Base-by-base conservation (phyloP, 2,113 vertebrate genomes). In the Crotophaga sulcirostris region DNA sequence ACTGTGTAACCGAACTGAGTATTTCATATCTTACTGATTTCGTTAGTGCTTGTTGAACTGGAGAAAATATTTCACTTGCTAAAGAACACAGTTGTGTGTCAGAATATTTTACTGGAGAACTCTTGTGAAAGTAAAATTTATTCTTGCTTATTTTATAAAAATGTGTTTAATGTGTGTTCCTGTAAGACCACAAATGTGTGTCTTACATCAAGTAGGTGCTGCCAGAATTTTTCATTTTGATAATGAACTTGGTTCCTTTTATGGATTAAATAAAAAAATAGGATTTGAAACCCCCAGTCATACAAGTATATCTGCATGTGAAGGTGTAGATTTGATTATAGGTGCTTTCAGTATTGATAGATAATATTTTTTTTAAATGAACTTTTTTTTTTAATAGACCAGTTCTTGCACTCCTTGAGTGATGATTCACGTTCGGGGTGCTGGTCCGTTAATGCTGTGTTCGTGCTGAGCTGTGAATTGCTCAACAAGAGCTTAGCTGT, bases 391-490 rank as follows among this genome's bases (percentile, higher is more conserved):
- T 34, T 29, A 51, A 4, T 36, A 29, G 26, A 14, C 33, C 49
- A 14, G 20, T 90, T 75, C 31, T 28, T 70, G 38, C 77, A 20
- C 8, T 90, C 18, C 8, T 62, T 36, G 55, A 63, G 42, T 10
- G 1, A 8, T 28, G 74, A 26, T 67, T 66, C 47, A 17, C 52
- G 23, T 64, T n/a, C 40, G 10, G 34, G 17, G 34, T 52, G 42
- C 55, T 36, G 66, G 4, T 45, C 62, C 15, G 5, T 68, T 91
- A 84, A 13, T n/a, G 54, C 74, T 33, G 87, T 42, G 63, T 49
- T 93, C 5, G 2, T 75, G 93, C 82, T 93, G 87, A 86, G 85
- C 90, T 96, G 79, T 80, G 75, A 93, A 85, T 94, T 96, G 92
- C 93, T 94, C 87, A 83, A 74, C 45, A 29, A 38, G 45, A 81